Evolutionary conservation across 2,797 vertebrate genomes (phyloP).

Genomic region (Siniperca obscura): DNA sequence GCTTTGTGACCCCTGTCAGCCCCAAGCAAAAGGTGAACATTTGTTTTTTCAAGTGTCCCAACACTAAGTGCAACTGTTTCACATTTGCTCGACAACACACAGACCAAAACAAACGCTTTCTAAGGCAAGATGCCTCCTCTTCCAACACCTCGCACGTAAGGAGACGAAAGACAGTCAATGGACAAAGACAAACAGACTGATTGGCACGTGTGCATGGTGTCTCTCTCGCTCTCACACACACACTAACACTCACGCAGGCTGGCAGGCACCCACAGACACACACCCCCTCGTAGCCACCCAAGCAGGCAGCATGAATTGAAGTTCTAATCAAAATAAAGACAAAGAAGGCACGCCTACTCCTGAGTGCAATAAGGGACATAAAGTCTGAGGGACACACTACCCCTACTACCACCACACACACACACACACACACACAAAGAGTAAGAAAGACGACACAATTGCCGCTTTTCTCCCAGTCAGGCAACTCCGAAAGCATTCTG

Average conservation of each 20-base stretch:
- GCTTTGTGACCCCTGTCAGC: conserved; percentile 51
- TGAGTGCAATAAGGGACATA: conserved; percentile 78
- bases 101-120: conserved; percentile 65
- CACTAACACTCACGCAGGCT: conserved; percentile 28
- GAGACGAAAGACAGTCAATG: conserved; percentile 37
- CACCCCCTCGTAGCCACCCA: conserved; percentile 55
- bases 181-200: conserved; percentile 68
- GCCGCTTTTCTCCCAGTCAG: conserved; percentile 76
- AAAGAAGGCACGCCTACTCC: conserved; percentile 68
- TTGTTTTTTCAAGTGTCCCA: conserved; percentile 71
- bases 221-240: not conserved
- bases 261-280: conserved; percentile 48
- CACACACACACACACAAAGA: conserved; percentile 62
- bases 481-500: conserved; percentile 76
- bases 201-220: conserved; percentile 46
- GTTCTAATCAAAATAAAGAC: conserved; percentile 82
- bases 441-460: conserved; percentile 75
- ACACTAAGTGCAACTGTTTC: conserved; percentile 57
- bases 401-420: conserved; percentile 27
- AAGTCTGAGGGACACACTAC: conserved; percentile 67
- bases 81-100: conserved; percentile 66
- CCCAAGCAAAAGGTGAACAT: conserved; percentile 72
- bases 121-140: conserved; percentile 43
- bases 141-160: conserved; percentile 64
- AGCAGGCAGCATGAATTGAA: conserved; percentile 61